phyloP scores from a whole-genome alignment of 1,140 invertebrate species.

The Heliconius melpomene region DNA sequence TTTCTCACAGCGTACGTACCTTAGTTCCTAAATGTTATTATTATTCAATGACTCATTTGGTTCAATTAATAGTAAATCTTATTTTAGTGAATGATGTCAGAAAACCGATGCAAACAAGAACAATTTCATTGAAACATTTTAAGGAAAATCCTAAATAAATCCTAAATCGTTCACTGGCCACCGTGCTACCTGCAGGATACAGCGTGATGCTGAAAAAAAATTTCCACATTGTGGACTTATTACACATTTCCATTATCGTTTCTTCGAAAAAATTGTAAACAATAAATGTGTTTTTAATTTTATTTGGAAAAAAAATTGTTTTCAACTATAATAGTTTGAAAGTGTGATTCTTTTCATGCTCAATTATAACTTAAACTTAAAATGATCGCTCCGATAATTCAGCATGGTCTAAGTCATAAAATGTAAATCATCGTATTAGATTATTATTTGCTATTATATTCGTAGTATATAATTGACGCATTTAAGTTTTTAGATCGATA shows the following conservation, averaged over 20 bases:
- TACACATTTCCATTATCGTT: too few relatives aligned
- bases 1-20: too few relatives aligned
- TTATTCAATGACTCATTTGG: background rate
- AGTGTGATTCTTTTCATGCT: conserved; percentile 26
- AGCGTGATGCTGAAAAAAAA: too few relatives aligned
- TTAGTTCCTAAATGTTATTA: background rate
- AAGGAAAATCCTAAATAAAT: background rate
- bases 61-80: background rate
- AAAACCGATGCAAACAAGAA: background rate
- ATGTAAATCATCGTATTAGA: background rate
- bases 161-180: too few relatives aligned
- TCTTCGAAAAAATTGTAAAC: background rate
- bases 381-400: conserved; percentile 17
- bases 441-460: conserved; percentile 20
- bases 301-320: background rate
- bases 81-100: conserved; percentile 5
- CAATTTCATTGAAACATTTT: background rate
- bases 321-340: conserved; percentile 11
- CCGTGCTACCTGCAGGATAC: too few relatives aligned
- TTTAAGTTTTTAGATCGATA: conserved; percentile 10
- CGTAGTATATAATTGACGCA: background rate
- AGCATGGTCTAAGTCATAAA: conserved; percentile 22
- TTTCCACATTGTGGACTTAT: too few relatives aligned
- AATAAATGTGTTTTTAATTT: background rate
- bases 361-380: conserved; percentile 32